Conservation (phyloP, 2,113 vertebrate genomes). For the Motacilla alba region DNA sequence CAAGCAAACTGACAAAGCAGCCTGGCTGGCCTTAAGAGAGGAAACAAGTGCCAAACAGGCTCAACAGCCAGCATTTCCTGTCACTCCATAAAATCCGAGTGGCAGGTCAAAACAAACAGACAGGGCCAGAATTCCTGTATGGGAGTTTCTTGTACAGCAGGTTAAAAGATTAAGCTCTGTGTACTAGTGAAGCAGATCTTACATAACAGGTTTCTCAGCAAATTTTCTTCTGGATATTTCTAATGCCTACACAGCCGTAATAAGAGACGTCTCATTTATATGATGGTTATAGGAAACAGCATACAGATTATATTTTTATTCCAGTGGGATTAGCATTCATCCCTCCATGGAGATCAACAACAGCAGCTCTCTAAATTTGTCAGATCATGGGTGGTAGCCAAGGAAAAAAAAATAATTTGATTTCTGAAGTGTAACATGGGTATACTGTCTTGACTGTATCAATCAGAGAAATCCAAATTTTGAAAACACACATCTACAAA, state of each 20-base stretch:
- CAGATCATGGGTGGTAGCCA: not conserved
- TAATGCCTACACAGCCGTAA: not conserved
- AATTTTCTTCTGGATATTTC: conserved; percentile 5
- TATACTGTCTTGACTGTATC: not conserved
- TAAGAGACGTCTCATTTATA: not conserved
- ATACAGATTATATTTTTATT: not conserved
- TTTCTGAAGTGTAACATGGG: not conserved
- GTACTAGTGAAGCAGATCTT: not conserved
- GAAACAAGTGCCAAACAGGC: not conserved
- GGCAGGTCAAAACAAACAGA: not conserved
- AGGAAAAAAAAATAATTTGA: not conserved
- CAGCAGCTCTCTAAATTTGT: not conserved
- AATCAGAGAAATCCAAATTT: not conserved
- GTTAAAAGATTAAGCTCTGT: not conserved
- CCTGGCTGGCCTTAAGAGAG: not conserved
- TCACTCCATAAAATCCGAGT: not conserved
- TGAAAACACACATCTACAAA: not conserved
- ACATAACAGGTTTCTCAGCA: not conserved
- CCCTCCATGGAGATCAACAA: not conserved
- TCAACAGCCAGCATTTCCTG: no score
- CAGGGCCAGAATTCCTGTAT: not conserved
- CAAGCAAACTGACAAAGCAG: not conserved
- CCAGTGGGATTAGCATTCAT: not conserved
- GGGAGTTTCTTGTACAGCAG: not conserved
- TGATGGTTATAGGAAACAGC: not conserved